Evolutionary conservation across 2,888 invertebrate species (phyloP), one percentile per base, ranked within the genome.

Genomic region (Nemurella pictetii): DNA sequence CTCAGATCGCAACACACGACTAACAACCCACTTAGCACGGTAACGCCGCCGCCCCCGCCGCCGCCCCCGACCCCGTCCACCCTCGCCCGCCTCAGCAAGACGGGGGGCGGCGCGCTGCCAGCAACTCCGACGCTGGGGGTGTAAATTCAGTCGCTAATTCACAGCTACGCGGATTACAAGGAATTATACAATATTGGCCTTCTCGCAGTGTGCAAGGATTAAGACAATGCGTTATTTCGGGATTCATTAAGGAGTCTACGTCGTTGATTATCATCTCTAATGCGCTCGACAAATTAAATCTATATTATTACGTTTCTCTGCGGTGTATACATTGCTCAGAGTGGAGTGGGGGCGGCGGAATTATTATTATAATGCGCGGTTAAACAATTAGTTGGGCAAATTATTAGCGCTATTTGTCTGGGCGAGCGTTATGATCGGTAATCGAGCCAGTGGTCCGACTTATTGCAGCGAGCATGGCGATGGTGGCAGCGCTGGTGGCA

Each of bases 121-220:
- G 28, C 75, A 26, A n/a, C n/a, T n/a, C n/a, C n/a, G 26, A 26
- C 75, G 75, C 5, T 9, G 28, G 75, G 75, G 75, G 75, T 75
- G 75, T 75, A 75, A 25, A 75, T 75, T 75, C 75, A 75, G 25
- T 75, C 28, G 75, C 28, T 75, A 75, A 75, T 27, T 75, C 26
- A 75, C 27, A 55, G 55, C 55, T 55, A 55, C 55, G 55, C 9
- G 20, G 55, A 55, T 55, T 55, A 75, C 75, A 28, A 28, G 75
- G 75, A 75, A 75, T 75, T 75, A 75, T 28, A 75, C 55, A 55
- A 55, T 55, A 55, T 55, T 55, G 55, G 55, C 55, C 55, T 55
- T 15, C 55, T 55, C 55, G 55, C 55, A 20, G 55, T 55, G 9
- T 55, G 1, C 75, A 75, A 20, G 55, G 75, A 75, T 75, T 75